These are phyloP conservation scores for Apocheima hispidaria DNA, from an alignment of 2,888 invertebrate species.

Conservation along the genomic window DNA sequence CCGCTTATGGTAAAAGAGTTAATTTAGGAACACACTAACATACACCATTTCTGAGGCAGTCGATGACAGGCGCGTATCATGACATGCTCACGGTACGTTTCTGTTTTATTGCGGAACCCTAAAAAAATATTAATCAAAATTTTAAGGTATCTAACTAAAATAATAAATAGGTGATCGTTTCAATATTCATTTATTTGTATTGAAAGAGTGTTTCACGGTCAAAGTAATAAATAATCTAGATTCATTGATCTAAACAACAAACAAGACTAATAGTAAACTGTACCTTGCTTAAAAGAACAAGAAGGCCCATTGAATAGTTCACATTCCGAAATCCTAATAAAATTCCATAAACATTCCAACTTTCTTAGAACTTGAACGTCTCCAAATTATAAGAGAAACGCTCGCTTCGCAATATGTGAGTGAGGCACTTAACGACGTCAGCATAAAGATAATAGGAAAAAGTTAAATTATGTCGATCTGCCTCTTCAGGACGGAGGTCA, in stretches of 20 bases:
- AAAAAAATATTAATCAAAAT: no score
- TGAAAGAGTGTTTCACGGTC: no score
- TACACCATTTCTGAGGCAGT: no score
- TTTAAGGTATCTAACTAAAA: no score
- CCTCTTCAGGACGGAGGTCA: conserved; percentile 59
- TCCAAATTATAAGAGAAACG: conserved; percentile 66
- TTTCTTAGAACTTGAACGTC: conserved; percentile 40
- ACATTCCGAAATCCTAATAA: conserved; percentile 37
- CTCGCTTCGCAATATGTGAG: conserved; percentile 73
- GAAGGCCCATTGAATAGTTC: conserved; percentile 22
- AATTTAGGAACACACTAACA: no score
- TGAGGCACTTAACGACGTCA: conserved; percentile 76
- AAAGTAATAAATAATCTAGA: no score
- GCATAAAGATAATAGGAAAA: conserved; percentile 86
- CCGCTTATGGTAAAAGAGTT: no score
- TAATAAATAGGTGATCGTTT: no score
- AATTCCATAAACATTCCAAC: conserved; percentile 42
- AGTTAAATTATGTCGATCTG: conserved; percentile 85
- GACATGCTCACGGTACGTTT: no score
- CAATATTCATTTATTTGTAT: no score
- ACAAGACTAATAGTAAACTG: conserved; percentile 18
- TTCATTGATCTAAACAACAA: conserved; percentile 6
- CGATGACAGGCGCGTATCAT: no score
- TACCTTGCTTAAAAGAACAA: conserved; percentile 19
- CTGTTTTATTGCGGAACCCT: no score